phyloP scores from a whole-genome alignment of 2,888 invertebrate genomes.

The Patella ulyssiponensis region DNA sequence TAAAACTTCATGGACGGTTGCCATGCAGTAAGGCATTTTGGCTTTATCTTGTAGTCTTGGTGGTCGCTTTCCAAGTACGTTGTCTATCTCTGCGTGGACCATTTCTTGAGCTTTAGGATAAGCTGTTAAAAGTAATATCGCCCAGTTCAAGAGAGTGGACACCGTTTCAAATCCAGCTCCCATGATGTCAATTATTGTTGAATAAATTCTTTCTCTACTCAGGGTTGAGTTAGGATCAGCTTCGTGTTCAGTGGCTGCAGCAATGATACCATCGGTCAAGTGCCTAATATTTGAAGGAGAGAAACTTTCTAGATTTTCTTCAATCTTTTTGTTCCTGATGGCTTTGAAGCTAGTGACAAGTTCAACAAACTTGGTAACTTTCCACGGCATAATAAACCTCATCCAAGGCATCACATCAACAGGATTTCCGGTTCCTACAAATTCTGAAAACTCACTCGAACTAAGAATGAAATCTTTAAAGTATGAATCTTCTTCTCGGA shows the following conservation, averaged over 20 bases:
- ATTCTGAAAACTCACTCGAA: slow-evolving; percentile 27
- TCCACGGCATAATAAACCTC: slow-evolving; percentile 35
- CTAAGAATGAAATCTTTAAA: slow-evolving; percentile 22
- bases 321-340: slow-evolving; percentile 11
- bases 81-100: slow-evolving; percentile 51
- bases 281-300: slow-evolving; percentile 40
- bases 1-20: slow-evolving; percentile 46
- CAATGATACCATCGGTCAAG: slow-evolving; percentile 48
- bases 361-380: slow-evolving; percentile 26
- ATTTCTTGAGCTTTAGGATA: slow-evolving; percentile 42
- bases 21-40: slow-evolving; percentile 43
- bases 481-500: slow-evolving; percentile 26
- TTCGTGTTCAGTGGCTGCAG: slow-evolving; percentile 18
- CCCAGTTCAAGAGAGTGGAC: slow-evolving; percentile 42
- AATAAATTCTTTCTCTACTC: slow-evolving; percentile 31
- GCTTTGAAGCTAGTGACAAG: neutral
- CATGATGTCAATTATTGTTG: slow-evolving; percentile 42
- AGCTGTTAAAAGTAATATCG: slow-evolving; percentile 41
- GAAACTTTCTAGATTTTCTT: slow-evolving; percentile 39
- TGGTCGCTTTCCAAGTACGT: slow-evolving; percentile 36
- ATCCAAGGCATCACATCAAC: slow-evolving; percentile 49
- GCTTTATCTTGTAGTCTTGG: slow-evolving; percentile 36
- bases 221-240: slow-evolving; percentile 17
- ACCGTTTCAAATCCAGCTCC: slow-evolving; percentile 55
- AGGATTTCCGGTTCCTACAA: slow-evolving; percentile 40